Evolutionary conservation across 2,113 vertebrate genomes (phyloP), one percentile per base, ranked within the genome.

Genomic region (Pedetes capensis): DNA sequence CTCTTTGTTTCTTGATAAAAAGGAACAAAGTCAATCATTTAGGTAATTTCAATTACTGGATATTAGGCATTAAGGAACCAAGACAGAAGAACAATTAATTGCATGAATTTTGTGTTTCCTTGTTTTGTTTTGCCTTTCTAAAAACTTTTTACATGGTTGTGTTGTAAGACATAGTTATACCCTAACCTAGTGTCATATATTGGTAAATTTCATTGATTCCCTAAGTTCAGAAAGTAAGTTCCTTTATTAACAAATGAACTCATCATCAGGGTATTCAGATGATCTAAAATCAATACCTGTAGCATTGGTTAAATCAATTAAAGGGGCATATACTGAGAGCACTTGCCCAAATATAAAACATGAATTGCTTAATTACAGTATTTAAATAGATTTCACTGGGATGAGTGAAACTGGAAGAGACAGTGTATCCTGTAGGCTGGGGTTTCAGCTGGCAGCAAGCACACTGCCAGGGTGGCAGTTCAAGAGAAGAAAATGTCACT

Each of bases 271-370:
- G 53, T 89, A 90, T 96, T 96, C 49, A 72, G 84, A 84, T 85
- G 34, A 37, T 79, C 63, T 72, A 64, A 92, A 95, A 96, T 95
- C 95, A 91, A 88, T 95, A 84, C n/a, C 47, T 69, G 53, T 44
- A 88, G 80, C 93, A 88, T 72, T 95, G 79, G 49, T 74, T 74
- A 92, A 95, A 92, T 95, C 88, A 91, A 87, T 92, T 97, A 84
- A 87, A 68, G 59, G 93, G 83, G 78, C 55, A 84, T 93, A 93
- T 66, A 69, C 89, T 72, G 57, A 93, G 27, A 96, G 39, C 55
- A 91, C 20, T 51, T 94, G 85, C 42, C 37, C 53, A 93, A 85
- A 96, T 92, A 95, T 82, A 88, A 95, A 90, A 96, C n/a, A 87
- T 76, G 71, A 88, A 53, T 59, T 57, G 49, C 34, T 93, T 97